These are phyloP conservation scores for Typhlichthys eigenmanni DNA, from an alignment of 2,797 vertebrate species.

Conservation along the genomic window DNA sequence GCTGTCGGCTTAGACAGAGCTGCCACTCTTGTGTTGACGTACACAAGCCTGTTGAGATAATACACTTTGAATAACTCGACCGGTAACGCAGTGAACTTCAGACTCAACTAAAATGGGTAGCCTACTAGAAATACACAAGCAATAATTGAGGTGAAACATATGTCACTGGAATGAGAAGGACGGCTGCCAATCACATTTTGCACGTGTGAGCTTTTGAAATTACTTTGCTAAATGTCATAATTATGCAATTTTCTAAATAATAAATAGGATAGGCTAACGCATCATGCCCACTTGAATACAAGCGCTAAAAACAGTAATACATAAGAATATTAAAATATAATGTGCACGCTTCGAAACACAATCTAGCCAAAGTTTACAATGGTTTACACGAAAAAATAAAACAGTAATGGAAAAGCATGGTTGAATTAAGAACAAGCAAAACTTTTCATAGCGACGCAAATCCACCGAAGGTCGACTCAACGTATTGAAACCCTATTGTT, in stretches of 20 bases:
- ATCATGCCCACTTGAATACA: background rate
- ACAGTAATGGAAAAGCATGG: background rate
- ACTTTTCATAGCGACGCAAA: background rate
- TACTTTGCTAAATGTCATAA: background rate
- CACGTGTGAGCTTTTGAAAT: background rate
- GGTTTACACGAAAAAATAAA: background rate
- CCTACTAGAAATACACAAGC: constrained; percentile 1
- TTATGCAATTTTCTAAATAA: background rate
- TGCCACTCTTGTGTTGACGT: too few species aligned
- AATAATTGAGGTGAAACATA: background rate
- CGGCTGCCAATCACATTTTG: background rate
- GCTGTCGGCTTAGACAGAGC: too few species aligned
- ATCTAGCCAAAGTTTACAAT: background rate
- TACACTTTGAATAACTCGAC: constrained; percentile 5
- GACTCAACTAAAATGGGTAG: background rate
- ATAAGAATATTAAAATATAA: too few species aligned
- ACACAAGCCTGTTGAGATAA: constrained; percentile 26
- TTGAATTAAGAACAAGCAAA: constrained; percentile 7
- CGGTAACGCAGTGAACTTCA: background rate
- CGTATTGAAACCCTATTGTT: too few species aligned
- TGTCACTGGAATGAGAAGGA: constrained; percentile 11
- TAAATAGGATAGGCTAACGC: background rate
- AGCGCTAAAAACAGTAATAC: background rate
- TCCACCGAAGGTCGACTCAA: too few species aligned
- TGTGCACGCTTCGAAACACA: background rate